Conservation (phyloP, 2,113 vertebrate species). For the Holacanthus passer region DNA sequence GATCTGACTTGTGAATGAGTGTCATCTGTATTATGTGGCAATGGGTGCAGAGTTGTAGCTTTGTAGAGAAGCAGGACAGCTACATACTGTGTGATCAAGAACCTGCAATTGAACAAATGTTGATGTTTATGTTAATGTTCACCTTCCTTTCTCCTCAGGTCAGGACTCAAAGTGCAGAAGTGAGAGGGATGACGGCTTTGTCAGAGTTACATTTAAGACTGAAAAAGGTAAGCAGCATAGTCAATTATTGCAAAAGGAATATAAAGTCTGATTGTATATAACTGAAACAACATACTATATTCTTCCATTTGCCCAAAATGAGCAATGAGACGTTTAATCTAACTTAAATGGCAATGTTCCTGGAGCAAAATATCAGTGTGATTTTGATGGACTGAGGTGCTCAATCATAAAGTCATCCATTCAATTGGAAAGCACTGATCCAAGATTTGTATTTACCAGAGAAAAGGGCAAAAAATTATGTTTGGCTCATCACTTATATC, state of each 20-base stretch:
- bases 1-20: background rate
- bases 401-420: background rate
- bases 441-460: background rate
- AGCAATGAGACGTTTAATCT: background rate
- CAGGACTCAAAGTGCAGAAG: constrained; percentile 88
- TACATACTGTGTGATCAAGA: no score
- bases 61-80: no score
- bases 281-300: background rate
- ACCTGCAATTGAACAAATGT: background rate
- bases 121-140: background rate
- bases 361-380: background rate
- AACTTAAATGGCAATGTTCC: background rate
- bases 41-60: no score
- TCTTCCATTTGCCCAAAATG: background rate
- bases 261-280: background rate
- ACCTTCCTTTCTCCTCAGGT: constrained; percentile 73
- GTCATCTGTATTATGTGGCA: no score
- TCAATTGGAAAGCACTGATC: background rate
- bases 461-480: background rate
- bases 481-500: no score
- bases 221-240: constrained; percentile 88
- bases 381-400: background rate
- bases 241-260: background rate
- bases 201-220: constrained; percentile 93
- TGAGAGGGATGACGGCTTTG: constrained; percentile 93